Conservation (phyloP, 2,797 vertebrate species). For the Sebastes matsubarae region DNA sequence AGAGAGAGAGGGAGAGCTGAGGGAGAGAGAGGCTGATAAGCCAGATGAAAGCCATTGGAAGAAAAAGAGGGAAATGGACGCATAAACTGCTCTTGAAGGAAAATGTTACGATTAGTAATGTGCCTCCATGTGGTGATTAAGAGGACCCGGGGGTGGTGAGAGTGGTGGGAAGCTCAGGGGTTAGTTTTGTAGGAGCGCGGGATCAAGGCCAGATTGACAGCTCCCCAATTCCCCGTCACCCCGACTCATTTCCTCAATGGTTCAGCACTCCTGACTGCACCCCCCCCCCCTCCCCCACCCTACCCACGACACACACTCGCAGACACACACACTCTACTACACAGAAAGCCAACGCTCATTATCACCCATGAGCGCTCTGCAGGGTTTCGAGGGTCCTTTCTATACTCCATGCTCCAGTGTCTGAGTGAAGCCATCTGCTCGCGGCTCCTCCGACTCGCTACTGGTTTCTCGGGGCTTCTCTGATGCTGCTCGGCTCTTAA, state of each 20-base stretch:
- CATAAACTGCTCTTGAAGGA: slow-evolving; percentile 30
- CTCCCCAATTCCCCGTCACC: slow-evolving; percentile 15
- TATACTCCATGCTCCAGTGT: background rate
- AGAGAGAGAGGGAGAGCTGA: background rate
- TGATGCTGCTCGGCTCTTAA: background rate
- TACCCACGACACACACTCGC: background rate
- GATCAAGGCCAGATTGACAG: slow-evolving; percentile 40
- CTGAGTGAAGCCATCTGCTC: slow-evolving; percentile 39
- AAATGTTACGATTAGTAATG: slow-evolving; percentile 43
- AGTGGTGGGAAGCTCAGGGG: slow-evolving; percentile 16
- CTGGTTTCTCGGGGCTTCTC: background rate
- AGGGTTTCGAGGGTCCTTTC: slow-evolving; percentile 34
- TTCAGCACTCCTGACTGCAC: slow-evolving; percentile 4
- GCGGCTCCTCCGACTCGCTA: background rate
- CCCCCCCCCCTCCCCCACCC: background rate
- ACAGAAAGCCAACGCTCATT: slow-evolving; percentile 44
- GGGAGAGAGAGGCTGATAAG: slow-evolving; percentile 13
- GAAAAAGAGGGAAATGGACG: slow-evolving; percentile 15
- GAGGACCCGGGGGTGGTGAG: slow-evolving; percentile 10
- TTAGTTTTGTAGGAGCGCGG: slow-evolving; percentile 1
- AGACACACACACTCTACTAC: slow-evolving; percentile 35
- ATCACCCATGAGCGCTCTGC: slow-evolving; percentile 42
- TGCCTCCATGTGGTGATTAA: slow-evolving; percentile 48
- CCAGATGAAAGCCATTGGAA: slow-evolving; percentile 36
- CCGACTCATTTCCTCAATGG: slow-evolving; percentile 26